phyloP scores from a whole-genome alignment of 1,140 invertebrate genomes.

The Drosophila arizonae region DNA sequence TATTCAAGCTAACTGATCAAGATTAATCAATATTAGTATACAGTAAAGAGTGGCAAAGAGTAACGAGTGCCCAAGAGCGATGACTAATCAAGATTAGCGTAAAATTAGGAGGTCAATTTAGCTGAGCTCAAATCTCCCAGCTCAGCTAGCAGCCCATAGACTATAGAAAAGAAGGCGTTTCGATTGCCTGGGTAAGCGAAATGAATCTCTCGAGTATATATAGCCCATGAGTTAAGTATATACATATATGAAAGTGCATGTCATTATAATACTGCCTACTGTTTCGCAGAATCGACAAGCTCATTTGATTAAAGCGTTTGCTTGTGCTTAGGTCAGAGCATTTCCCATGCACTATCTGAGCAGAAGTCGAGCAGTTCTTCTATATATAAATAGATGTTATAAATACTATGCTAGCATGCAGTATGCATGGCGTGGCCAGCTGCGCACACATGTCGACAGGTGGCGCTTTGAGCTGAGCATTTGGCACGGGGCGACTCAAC shows the following conservation, averaged over 20 bases:
- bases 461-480: slow-evolving; percentile 18
- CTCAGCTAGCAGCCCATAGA: no score
- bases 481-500: neutral
- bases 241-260: neutral
- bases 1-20: neutral
- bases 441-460: slow-evolving; percentile 19
- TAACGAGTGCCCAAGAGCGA: neutral
- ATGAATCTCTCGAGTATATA: neutral
- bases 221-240: neutral
- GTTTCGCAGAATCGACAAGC: slow-evolving; percentile 17
- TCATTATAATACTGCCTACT: neutral
- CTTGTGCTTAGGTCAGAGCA: slow-evolving; percentile 14
- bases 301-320: slow-evolving; percentile 12
- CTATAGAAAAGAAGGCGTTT: no score
- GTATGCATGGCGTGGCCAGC: neutral
- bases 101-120: neutral
- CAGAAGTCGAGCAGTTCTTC: neutral
- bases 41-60: neutral
- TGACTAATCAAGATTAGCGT: no score
- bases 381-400: neutral
- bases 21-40: no score
- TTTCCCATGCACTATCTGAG: slow-evolving; percentile 10
- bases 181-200: no score
- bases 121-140: no score
- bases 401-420: no score